Conservation (phyloP, 2,797 vertebrate species). For the Smutsia gigantea region DNA sequence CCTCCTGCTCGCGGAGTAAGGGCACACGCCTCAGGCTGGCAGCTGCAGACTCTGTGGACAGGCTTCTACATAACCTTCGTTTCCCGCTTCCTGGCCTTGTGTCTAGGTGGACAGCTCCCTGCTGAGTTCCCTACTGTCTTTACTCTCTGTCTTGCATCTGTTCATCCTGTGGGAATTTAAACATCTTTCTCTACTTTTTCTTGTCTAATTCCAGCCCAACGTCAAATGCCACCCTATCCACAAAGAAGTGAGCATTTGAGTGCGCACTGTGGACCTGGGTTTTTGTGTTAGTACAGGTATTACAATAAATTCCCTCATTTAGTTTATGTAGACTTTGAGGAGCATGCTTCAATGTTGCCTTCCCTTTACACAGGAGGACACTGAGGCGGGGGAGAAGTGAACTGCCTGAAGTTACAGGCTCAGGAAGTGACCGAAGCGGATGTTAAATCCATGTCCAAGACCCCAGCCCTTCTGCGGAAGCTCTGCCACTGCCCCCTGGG, state of each 20-base stretch:
- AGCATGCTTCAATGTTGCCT: neutral
- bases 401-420: neutral
- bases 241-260: no score
- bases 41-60: accelerated
- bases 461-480: neutral
- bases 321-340: no score
- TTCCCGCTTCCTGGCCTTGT: accelerated
- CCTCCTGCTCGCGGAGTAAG: accelerated
- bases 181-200: neutral
- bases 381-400: neutral
- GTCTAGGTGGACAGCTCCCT: neutral
- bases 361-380: neutral
- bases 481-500: neutral
- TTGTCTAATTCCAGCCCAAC: neutral
- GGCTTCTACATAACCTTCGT: neutral
- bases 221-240: neutral
- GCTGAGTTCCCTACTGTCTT: neutral
- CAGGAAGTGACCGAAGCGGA: neutral
- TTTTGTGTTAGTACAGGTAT: accelerated
- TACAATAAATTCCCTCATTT: neutral
- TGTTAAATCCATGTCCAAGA: neutral
- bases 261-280: neutral
- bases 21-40: accelerated
- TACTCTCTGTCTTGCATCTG: neutral
- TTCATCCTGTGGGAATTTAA: neutral